Conservation (phyloP, 2,888 invertebrate genomes). For the Mesorhabditis spiculigera region DNA sequence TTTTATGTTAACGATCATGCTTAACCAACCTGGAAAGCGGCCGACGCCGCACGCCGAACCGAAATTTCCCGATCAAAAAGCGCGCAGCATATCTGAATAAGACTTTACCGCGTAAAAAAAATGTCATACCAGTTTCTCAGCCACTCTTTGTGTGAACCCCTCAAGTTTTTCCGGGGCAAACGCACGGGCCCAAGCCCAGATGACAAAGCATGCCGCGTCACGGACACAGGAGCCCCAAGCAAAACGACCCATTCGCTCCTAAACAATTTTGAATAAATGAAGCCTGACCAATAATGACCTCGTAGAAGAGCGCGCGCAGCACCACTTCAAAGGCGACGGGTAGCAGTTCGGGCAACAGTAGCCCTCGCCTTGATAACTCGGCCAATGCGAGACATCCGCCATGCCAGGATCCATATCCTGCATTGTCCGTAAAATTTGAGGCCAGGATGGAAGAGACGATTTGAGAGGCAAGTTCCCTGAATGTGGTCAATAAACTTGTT, state of each 20-base stretch:
- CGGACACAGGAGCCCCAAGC: constrained; percentile 84
- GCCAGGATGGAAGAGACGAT: constrained; percentile 36
- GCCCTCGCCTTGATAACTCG: constrained; percentile 63
- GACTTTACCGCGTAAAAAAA: neutral
- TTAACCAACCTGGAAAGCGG: constrained; percentile 78
- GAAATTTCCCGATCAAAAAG: constrained; percentile 94
- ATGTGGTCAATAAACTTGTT: neutral
- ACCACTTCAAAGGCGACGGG: constrained; percentile 57
- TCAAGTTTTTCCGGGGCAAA: constrained; percentile 70
- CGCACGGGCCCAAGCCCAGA: constrained; percentile 95
- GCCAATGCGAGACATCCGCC: constrained; percentile 64
- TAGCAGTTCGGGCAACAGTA: constrained; percentile 62
- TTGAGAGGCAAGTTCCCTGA: constrained; percentile 17
- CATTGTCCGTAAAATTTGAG: constrained; percentile 27
- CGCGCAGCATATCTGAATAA: constrained; percentile 67
- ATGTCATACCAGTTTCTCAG: constrained; percentile 68
- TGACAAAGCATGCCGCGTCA: constrained; percentile 97
- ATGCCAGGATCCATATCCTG: constrained; percentile 32
- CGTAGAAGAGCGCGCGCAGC: constrained; percentile 39
- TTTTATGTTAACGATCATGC: constrained; percentile 25
- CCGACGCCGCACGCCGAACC: constrained; percentile 90
- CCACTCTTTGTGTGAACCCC: constrained; percentile 77
- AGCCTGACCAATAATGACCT: constrained; percentile 69
- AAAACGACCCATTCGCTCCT: constrained; percentile 9
- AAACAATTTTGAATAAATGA: neutral